phyloP scores from a whole-genome alignment of 1,140 invertebrate genomes.

The Diplogasteroides magnus region DNA sequence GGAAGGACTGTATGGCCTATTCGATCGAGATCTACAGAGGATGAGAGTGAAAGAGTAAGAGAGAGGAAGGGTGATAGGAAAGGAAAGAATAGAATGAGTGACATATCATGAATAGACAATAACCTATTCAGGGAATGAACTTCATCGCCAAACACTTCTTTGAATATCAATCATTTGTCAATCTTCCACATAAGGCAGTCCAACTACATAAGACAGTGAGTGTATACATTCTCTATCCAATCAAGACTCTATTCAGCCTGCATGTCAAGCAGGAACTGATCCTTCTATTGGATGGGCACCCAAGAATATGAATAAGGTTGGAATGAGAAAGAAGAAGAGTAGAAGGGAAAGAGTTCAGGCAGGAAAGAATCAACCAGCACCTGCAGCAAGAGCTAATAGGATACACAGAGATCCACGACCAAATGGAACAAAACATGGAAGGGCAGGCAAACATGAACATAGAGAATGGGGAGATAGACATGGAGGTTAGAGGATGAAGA shows the following conservation, averaged over 20 bases:
- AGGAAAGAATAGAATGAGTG: neutral
- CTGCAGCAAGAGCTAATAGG: slow-evolving; percentile 45
- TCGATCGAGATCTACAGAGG: slow-evolving; percentile 17
- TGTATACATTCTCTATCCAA: neutral
- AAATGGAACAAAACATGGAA: slow-evolving; percentile 42
- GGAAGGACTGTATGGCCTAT: slow-evolving; percentile 1
- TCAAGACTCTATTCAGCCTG: slow-evolving; percentile 31
- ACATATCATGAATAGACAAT: neutral
- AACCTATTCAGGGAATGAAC: slow-evolving; percentile 44
- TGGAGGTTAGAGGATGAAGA: slow-evolving; percentile 32
- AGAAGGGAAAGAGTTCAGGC: slow-evolving; percentile 8
- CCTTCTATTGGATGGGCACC: slow-evolving; percentile 49
- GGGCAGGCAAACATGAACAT: slow-evolving; percentile 49
- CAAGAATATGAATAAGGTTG: slow-evolving; percentile 40
- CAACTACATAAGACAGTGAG: slow-evolving; percentile 50
- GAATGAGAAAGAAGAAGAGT: neutral
- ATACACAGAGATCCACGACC: slow-evolving; percentile 31
- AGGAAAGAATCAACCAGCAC: slow-evolving; percentile 52
- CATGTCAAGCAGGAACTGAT: slow-evolving; percentile 45
- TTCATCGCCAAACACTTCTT: slow-evolving; percentile 54
- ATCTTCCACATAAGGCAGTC: slow-evolving; percentile 51
- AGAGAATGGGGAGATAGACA: slow-evolving; percentile 50
- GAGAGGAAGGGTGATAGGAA: neutral
- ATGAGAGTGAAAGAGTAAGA: slow-evolving; percentile 16
- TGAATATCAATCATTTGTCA: slow-evolving; percentile 55